Evolutionary conservation across 2,888 invertebrate species (phyloP), one percentile per base, ranked within the genome.

Genomic region (Laothoe populi): DNA sequence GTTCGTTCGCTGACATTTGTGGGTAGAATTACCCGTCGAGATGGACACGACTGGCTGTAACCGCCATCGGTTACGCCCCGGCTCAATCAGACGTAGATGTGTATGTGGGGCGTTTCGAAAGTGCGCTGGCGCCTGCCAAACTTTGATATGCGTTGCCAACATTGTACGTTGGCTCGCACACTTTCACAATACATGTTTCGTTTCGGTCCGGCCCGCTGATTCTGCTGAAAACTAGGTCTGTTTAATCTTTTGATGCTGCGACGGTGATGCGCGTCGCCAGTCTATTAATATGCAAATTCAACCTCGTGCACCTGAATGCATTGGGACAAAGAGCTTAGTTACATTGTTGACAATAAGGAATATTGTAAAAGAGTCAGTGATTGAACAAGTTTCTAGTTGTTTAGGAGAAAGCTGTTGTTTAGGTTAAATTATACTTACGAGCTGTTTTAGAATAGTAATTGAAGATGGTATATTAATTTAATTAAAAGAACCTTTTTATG

Each of bases 91-190:
- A 53, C 24, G 44, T 68, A 70, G 74, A 71, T 73, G 82, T 83
- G 77, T 79, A 82, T 83, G 77, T 79, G 78, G 80, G 74, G 62
- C 77, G 80, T 86, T 86, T 84, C 84, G 85, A 86, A 85, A 86
- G 84, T 79, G 76, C 76, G 72, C 74, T 64, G 77, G 82, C 83
- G 83, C 79, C 87, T 86, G 89, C 89, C 88, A 87, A 87, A 86
- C 79, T 86, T 83, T 79, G 81, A 81, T 78, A 77, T 71, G 75
- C 74, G 72, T 76, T 86, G 88, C 82, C 87, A 87, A 87, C 80
- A 72, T 74, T 75, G 75, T 75, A 69, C 67, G 73, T 69, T 67
- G 71, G 72, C 70, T 71, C 70, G 72, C 73, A 70, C 70, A 79
- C 83, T 83, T 83, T 83, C 83, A 83, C 84, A 82, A 83, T 70